These are phyloP conservation scores for Phacellophora camtschatica DNA, from an alignment of 30 jellyfish, hydroid and myxozoan species.

Conservation along the genomic window DNA sequence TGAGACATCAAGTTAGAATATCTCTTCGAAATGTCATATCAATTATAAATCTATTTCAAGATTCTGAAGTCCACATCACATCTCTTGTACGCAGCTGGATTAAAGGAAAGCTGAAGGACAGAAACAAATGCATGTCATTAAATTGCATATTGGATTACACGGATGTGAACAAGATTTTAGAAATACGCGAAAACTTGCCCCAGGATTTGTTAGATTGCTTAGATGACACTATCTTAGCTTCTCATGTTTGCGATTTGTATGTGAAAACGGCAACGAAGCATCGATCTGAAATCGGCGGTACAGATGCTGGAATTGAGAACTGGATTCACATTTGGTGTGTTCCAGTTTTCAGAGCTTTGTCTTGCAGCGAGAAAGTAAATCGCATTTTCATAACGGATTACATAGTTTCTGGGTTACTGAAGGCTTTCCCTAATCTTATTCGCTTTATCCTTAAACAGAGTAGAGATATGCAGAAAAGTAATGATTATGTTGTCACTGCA, in stretches of 20 bases:
- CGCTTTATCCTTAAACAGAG: conserved; percentile 26
- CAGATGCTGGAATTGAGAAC: background rate
- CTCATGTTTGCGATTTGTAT: conserved; percentile 81
- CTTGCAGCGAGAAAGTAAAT: conserved; percentile 13
- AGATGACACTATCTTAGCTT: conserved; percentile 58
- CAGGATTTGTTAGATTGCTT: conserved; percentile 53
- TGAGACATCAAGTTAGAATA: conserved; percentile 72
- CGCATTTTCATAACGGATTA: conserved; percentile 43
- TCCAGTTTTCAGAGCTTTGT: conserved; percentile 54
- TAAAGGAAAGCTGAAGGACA: conserved; percentile 24
- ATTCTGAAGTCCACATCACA: conserved; percentile 24
- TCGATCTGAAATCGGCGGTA: conserved; percentile 4
- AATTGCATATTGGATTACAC: conserved; percentile 27
- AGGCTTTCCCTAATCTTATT: conserved; percentile 34
- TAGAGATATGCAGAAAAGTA: background rate
- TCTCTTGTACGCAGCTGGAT: conserved; percentile 17
- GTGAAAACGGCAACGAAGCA: conserved; percentile 57
- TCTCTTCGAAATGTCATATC: conserved; percentile 55
- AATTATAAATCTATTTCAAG: conserved; percentile 65
- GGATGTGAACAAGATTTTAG: conserved; percentile 6
- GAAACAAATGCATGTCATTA: conserved; percentile 70
- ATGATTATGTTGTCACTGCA: conserved; percentile 30
- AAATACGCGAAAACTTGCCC: conserved; percentile 40
- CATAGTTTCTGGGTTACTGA: conserved; percentile 73
- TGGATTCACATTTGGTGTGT: conserved; percentile 79